Percentiles rank a stretch among this genome's conserved stretches.
Conservation (phyloP, 2,888 invertebrate species). For the Strigamia maritima region DNA sequence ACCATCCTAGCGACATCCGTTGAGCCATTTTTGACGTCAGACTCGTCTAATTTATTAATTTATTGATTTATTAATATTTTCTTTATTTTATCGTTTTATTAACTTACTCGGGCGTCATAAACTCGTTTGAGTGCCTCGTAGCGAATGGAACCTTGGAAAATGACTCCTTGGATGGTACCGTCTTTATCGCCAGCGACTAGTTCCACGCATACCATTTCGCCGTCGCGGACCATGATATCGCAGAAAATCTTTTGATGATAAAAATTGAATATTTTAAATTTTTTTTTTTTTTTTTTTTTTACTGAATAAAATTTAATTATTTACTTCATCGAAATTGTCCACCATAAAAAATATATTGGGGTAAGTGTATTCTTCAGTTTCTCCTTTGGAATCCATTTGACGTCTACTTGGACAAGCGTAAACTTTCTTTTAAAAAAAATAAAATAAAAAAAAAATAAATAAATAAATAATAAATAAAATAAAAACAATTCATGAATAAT, state of each 20-base stretch:
- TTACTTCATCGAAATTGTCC: constrained; percentile 96
- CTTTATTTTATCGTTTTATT: constrained; percentile 37
- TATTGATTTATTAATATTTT: background rate
- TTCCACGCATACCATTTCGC: constrained; percentile 98
- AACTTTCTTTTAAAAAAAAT: constrained; percentile 62
- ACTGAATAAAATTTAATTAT: background rate
- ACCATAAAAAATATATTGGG: constrained; percentile 99
- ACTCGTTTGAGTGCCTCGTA: constrained; percentile 96
- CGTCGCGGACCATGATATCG: constrained; percentile 94
- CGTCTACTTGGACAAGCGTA: constrained; percentile 96
- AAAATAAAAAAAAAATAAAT: too few relatives aligned
- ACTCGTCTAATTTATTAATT: constrained; percentile 65
- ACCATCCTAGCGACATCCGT: constrained; percentile 83
- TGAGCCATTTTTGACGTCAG: constrained; percentile 91
- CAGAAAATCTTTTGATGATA: constrained; percentile 69
- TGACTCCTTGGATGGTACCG: constrained; percentile 81
- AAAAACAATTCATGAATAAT: too few relatives aligned
- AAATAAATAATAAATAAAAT: too few relatives aligned
- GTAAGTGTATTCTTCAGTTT: constrained; percentile 96
- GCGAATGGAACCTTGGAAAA: constrained; percentile 94
- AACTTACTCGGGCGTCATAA: constrained; percentile 85
- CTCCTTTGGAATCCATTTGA: constrained; percentile 97
- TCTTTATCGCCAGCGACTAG: constrained; percentile 87
- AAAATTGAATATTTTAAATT: background rate
- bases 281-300: too few relatives aligned